Conservation (phyloP, 2,797 vertebrate genomes). For the Alauda arvensis region DNA sequence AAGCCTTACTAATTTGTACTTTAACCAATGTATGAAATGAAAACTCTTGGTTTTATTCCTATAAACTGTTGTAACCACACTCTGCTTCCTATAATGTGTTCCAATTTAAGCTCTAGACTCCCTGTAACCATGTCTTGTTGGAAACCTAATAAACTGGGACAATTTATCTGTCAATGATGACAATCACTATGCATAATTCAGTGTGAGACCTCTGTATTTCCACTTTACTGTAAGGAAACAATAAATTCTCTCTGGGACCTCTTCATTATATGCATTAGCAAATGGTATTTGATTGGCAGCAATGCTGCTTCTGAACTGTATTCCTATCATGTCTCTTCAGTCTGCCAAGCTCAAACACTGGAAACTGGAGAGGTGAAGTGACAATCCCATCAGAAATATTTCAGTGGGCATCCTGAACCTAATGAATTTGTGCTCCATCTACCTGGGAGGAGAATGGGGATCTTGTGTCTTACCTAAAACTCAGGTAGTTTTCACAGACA, state of each 20-base stretch:
- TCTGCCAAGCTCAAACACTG: not conserved
- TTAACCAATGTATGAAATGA: not conserved
- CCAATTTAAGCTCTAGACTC: not conserved
- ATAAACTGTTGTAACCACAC: not conserved
- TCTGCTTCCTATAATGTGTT: not conserved
- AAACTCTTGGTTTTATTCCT: not conserved
- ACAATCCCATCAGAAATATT: not conserved
- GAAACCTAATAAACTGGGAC: not conserved
- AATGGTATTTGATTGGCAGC: not conserved
- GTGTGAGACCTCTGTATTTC: not conserved
- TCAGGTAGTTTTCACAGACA: not conserved
- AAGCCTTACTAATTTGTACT: not conserved
- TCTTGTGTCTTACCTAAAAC: not conserved
- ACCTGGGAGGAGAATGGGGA: not conserved
- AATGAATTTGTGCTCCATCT: not conserved
- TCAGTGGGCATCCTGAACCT: not conserved
- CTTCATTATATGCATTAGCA: not conserved
- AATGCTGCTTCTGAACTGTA: not conserved
- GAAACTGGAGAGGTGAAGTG: not conserved
- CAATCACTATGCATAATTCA: not conserved
- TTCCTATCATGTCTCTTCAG: not conserved
- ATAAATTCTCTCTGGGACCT: not conserved
- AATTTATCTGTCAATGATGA: not conserved
- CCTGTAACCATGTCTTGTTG: not conserved
- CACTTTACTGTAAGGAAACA: not conserved